Conservation (phyloP, 2,888 invertebrate genomes). For the Sylvicola cinctus region DNA sequence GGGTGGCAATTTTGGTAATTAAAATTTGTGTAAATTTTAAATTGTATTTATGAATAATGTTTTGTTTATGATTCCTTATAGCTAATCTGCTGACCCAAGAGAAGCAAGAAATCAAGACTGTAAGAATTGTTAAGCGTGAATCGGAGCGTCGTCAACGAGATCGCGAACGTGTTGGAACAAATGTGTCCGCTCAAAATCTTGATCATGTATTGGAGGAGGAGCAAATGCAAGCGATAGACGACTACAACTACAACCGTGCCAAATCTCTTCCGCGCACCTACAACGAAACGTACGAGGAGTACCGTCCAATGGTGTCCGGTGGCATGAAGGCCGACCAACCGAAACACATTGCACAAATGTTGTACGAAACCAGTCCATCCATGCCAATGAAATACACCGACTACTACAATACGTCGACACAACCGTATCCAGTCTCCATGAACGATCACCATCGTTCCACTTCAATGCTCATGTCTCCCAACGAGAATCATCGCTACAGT, state of each 20-base stretch:
- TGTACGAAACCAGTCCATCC: constrained; percentile 5
- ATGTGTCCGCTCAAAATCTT: constrained; percentile 15
- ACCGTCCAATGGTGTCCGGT: constrained; percentile 4
- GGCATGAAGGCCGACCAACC: constrained; percentile 2
- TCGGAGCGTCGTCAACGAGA: constrained; percentile 70
- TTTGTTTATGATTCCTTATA: constrained; percentile 18
- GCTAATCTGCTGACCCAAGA: constrained; percentile 52
- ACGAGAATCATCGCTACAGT: neutral
- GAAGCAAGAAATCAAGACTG: constrained; percentile 79
- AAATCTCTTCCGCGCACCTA: constrained; percentile 32
- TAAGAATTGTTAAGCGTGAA: constrained; percentile 80
- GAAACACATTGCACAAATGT: neutral
- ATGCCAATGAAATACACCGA: constrained; percentile 11
- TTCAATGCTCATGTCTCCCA: no score
- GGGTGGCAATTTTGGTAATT: constrained; percentile 16
- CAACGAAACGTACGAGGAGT: constrained; percentile 9
- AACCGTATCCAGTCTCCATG: constrained; percentile 11
- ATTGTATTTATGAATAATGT: constrained; percentile 1
- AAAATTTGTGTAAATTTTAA: neutral
- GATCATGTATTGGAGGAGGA: constrained; percentile 24
- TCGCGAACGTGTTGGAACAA: constrained; percentile 33
- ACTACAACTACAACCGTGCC: constrained; percentile 23
- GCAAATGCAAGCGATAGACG: constrained; percentile 12
- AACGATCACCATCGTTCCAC: constrained; percentile 12
- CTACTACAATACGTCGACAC: constrained; percentile 11